phyloP scores from a whole-genome alignment of 2,797 vertebrate genomes.

The Sebastes jordani region DNA sequence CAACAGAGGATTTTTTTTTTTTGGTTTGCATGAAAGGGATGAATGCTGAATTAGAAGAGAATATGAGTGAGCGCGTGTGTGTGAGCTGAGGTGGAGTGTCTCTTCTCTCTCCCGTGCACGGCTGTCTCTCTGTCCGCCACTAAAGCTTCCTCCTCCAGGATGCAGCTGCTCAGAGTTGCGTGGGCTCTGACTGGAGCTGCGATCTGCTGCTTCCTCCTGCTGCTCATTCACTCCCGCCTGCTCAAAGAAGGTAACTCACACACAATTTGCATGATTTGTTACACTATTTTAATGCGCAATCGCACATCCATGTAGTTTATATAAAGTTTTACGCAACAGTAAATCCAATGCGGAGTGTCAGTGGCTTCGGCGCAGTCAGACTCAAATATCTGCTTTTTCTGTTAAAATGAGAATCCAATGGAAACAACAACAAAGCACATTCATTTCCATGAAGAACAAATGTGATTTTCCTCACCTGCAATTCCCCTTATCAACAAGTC shows the following conservation, averaged over 20 bases:
- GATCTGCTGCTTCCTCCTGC: constrained; percentile 95
- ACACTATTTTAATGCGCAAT: neutral
- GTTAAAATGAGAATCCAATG: neutral
- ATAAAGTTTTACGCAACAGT: constrained; percentile 34
- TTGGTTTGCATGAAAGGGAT: neutral
- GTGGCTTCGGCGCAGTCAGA: neutral
- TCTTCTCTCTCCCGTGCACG: constrained; percentile 39
- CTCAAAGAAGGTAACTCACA: constrained; percentile 92
- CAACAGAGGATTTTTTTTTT: constrained; percentile 47
- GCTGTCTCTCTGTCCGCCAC: constrained; percentile 59
- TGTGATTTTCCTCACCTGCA: neutral
- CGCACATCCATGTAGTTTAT: neutral
- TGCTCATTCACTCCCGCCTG: constrained; percentile 95
- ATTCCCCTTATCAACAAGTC: constrained; percentile 59
- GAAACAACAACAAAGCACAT: neutral
- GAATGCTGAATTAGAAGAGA: constrained; percentile 39
- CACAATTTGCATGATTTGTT: neutral
- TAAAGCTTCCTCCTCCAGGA: constrained; percentile 81
- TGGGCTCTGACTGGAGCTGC: constrained; percentile 97
- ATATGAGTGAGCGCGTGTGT: constrained; percentile 68
- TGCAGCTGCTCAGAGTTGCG: constrained; percentile 97
- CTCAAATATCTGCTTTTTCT: neutral
- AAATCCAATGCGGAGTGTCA: neutral
- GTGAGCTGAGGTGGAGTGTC: constrained; percentile 69
- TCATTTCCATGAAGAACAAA: neutral